These are phyloP conservation scores for Cecropterus lyciades DNA, from an alignment of 1,140 invertebrate species.

Conservation along the genomic window DNA sequence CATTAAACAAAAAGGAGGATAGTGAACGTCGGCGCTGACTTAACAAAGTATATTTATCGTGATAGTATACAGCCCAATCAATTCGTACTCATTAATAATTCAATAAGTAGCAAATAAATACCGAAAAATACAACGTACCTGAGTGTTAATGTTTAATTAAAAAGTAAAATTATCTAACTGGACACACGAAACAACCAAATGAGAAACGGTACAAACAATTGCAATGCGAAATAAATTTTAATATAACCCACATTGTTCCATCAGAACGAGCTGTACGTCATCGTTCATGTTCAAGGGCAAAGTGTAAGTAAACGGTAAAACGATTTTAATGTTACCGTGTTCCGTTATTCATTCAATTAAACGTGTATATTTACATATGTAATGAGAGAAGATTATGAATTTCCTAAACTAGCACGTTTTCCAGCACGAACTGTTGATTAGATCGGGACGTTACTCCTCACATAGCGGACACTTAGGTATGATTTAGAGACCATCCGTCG, in stretches of 20 bases:
- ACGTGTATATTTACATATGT: constrained; percentile 15
- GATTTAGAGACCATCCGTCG: constrained; percentile 63
- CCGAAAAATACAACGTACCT: too few relatives aligned
- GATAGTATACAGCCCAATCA: too few relatives aligned
- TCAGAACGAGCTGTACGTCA: background rate
- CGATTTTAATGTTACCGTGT: constrained; percentile 2
- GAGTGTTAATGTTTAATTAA: too few relatives aligned
- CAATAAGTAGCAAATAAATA: too few relatives aligned
- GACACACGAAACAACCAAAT: too few relatives aligned
- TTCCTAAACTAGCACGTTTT: constrained; percentile 28
- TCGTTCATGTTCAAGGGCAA: background rate
- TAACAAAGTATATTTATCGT: too few relatives aligned
- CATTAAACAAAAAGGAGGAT: too few relatives aligned
- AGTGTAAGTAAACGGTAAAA: constrained; percentile 7
- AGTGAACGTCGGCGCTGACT: too few relatives aligned
- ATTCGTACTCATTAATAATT: too few relatives aligned
- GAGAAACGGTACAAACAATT: too few relatives aligned
- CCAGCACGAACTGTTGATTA: constrained; percentile 43
- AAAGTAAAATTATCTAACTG: too few relatives aligned
- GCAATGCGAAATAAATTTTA: background rate
- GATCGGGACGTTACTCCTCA: constrained; percentile 57
- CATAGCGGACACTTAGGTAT: constrained; percentile 54
- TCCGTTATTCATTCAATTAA: constrained; percentile 8
- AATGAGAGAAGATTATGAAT: constrained; percentile 10
- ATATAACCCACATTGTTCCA: background rate